Evolutionary conservation across 2,113 vertebrate genomes (phyloP).

Genomic region (Prinia subflava): DNA sequence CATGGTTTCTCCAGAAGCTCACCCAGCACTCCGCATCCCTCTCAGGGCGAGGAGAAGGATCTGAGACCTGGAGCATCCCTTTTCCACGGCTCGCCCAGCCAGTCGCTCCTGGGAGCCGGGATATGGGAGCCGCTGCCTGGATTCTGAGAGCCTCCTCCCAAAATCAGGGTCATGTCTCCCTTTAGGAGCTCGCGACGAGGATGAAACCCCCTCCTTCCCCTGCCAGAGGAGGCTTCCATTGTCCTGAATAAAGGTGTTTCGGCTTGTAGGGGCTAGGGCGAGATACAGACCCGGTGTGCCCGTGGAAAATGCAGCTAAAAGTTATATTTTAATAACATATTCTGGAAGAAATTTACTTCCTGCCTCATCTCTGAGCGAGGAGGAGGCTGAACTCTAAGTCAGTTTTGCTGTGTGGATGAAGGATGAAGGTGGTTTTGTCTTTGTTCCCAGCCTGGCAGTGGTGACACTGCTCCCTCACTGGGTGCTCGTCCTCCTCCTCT

Average conservation of each 20-base stretch:
- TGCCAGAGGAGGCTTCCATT: not conserved
- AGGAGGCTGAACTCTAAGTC: not conserved
- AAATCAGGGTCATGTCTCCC: slow-evolving; percentile 52
- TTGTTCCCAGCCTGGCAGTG: not conserved
- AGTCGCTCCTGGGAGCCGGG: not conserved
- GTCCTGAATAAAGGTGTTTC: not conserved
- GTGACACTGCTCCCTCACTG: rapidly evolving
- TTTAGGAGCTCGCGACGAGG: slow-evolving; percentile 31
- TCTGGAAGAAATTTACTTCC: not conserved
- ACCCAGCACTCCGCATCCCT: rapidly evolving
- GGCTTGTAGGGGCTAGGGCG: not conserved
- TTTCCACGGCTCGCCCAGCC: rapidly evolving
- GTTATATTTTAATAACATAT: not conserved
- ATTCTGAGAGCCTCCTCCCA: not conserved
- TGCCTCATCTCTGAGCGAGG: not conserved
- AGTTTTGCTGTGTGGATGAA: not conserved
- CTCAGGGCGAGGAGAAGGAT: rapidly evolving
- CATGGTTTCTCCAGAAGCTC: rapidly evolving
- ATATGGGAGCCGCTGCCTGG: not conserved
- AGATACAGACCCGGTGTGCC: rapidly evolving
- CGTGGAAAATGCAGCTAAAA: not conserved
- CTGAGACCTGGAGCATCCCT: not conserved
- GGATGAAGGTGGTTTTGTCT: not conserved
- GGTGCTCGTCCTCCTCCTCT: rapidly evolving
- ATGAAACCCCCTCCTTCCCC: not conserved